phyloP scores from a whole-genome alignment of 2,113 vertebrate genomes.

The Rhynchomys soricoides region DNA sequence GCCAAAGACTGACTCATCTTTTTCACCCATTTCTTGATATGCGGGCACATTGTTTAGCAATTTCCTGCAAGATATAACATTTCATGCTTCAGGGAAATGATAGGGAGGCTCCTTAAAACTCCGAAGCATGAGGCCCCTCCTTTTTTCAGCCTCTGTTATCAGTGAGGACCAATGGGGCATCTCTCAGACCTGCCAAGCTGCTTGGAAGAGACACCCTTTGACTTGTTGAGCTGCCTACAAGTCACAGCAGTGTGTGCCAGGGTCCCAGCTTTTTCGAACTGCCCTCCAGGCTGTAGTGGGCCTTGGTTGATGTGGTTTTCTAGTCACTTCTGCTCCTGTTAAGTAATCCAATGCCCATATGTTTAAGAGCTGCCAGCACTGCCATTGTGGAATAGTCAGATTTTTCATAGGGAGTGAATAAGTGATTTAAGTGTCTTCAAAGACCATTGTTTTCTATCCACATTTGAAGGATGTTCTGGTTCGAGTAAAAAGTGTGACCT shows the following conservation, averaged over 20 bases:
- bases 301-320: not conserved
- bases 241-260: not conserved
- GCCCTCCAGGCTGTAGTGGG: not conserved
- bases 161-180: no score
- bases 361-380: not conserved
- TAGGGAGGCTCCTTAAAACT: not conserved
- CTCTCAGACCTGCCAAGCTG: no score
- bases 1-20: not conserved
- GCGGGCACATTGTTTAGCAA: not conserved
- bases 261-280: not conserved
- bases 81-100: not conserved
- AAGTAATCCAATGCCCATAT: not conserved
- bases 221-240: not conserved
- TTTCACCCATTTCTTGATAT: not conserved
- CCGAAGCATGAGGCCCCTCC: no score
- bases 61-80: not conserved
- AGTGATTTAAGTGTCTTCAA: not conserved
- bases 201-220: not conserved
- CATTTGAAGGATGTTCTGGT: conserved; percentile 11
- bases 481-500: conserved; percentile 18
- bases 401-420: not conserved
- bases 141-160: not conserved
- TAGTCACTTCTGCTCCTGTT: not conserved
- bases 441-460: not conserved
- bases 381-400: not conserved